Base-by-base conservation (phyloP, 2,888 invertebrate species). In the Metalampra italica region DNA sequence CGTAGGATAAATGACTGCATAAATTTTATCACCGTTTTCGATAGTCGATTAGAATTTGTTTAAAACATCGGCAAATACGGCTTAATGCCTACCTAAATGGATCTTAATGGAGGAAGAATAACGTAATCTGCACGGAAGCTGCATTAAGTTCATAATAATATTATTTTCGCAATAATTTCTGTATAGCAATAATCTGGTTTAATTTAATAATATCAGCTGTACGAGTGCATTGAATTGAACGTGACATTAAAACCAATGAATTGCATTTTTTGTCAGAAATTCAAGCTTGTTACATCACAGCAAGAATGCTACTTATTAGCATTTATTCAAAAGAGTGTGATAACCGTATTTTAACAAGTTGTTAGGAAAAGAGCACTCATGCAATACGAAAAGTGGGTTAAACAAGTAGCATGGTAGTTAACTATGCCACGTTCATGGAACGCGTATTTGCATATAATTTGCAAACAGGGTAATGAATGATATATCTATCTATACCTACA, bases 171-270 rank as follows among this genome's bases (percentile, higher is more conserved):
- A 22, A 22, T 3, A 11, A 11, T 11, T n/a, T 42, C n/a, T n/a
- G n/a, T n/a, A n/a, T n/a, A n/a, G n/a, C n/a, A n/a, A n/a, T n/a
- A n/a, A n/a, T n/a, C n/a, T n/a, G n/a, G n/a, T n/a, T n/a, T 3
- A 11, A 11, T 11, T n/a, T 42, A 34, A 14, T 43, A 15, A 14
- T 32, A 32, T 15, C 15, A n/a, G n/a, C 34, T 14, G 15, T 11
- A 22, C 29, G 38, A 50, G 47, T 47, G 47, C 50, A 49, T 51
- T 60, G 62, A 53, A 68, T 64, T 60, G 62, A 53, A 68, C 65
- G 61, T 63, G 63, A 64, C 64, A 58, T 60, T 55, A 56, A 51
- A 53, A 51, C 51, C 49, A 59, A 57, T 56, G 55, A 55, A 52
- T 62, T 61, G 52, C 55, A 57, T 38, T 45, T 47, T 45, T 46